Evolutionary conservation across 2,888 invertebrate species (phyloP), one percentile per base, ranked within the genome.

Genomic region (Heliconius erato): DNA sequence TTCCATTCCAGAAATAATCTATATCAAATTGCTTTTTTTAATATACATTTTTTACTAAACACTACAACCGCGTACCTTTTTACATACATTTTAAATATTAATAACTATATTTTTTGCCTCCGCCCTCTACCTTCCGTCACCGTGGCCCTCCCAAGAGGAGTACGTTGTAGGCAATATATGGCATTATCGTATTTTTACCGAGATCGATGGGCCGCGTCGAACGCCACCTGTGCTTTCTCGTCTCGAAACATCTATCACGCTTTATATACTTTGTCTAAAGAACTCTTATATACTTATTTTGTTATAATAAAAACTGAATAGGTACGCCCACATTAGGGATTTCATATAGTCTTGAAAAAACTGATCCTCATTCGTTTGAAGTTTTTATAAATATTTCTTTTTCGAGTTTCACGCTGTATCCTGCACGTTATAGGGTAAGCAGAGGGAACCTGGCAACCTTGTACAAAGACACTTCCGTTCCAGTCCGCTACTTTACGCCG

Each of bases 111-210:
- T 67, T 14, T 26, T 26, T 26, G 12, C 11, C 26, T 28, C 68
- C 82, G 80, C 79, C 86, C 5, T 28, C 85, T 83, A 32, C 16
- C 72, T 79, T 80, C 59, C 59, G 19, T 80, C 35, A 68, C 59
- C 63, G 32, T 84, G 76, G 32, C 11, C 49, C 23, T n/a, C 32
- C 77, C 82, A 80, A 84, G 85, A 19, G 44, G 63, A 54, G 87
- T 86, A 86, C 86, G 85, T 85, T 85, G 87, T 89, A 88, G 89
- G 89, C 89, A 89, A 89, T 90, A 90, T 90, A 87, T 87, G 89
- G 90, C 88, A 91, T 91, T 91, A 91, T 91, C 90, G 92, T 91
- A 92, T 92, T 92, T 93, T 91, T 91, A 89, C 90, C 88, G 90
- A 91, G 92, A 93, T 93, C 93, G 94, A 94, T 94, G 92, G 88